Conservation (phyloP, 2,797 vertebrate species). For the Enteromius argenteus region DNA sequence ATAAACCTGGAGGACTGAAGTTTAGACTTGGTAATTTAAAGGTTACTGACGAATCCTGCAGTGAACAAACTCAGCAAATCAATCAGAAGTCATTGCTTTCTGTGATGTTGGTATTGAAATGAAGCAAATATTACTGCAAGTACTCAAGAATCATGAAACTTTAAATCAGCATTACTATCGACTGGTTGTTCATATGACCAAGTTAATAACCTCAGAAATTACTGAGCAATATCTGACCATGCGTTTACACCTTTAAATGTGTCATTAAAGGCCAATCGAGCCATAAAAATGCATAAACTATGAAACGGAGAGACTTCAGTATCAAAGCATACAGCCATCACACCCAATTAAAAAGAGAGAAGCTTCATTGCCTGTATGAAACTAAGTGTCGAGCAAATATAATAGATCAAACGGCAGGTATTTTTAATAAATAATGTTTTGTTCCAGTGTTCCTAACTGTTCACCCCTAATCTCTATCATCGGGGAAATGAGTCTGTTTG, state of each 20-base stretch:
- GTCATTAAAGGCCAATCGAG: background rate
- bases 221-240: background rate
- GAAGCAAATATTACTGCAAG: background rate
- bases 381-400: background rate
- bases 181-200: background rate
- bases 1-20: background rate
- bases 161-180: background rate
- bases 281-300: background rate
- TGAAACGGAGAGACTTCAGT: background rate
- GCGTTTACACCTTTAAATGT: background rate
- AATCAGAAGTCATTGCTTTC: background rate
- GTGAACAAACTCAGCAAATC: background rate
- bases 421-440: background rate
- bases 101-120: background rate
- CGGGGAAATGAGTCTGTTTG: background rate
- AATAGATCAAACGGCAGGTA: constrained; percentile 20
- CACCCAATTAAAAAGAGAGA: background rate
- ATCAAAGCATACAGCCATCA: background rate
- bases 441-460: background rate
- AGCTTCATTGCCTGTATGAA: background rate
- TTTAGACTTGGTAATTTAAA: background rate
- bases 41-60: background rate
- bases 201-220: background rate
- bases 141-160: background rate
- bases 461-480: background rate